A percentile compares a stretch with the other conserved stretches of the same genome.
Conservation (phyloP, 1,140 invertebrate species). For the Drosophila ananassae region DNA sequence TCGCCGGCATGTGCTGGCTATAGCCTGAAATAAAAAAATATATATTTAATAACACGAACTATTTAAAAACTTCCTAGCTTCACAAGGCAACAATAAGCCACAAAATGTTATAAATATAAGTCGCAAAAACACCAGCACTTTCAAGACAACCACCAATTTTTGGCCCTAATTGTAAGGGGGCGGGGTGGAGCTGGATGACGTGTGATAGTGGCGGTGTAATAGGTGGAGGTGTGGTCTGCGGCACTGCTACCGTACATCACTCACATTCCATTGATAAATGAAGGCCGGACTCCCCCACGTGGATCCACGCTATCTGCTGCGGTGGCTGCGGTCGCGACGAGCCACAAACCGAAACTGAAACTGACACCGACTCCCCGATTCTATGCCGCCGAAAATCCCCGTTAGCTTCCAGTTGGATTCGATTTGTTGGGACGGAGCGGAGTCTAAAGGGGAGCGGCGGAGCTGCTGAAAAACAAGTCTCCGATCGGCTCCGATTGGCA, state of each 20-base stretch:
- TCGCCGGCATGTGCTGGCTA: constrained; percentile 66
- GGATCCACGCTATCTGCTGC: constrained; percentile 29
- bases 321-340: constrained; percentile 48
- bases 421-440: background rate
- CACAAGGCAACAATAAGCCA: background rate
- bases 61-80: background rate
- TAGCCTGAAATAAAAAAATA: constrained; percentile 48
- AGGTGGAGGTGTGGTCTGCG: constrained; percentile 29
- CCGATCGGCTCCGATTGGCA: constrained; percentile 41
- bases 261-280: constrained; percentile 74
- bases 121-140: constrained; percentile 15
- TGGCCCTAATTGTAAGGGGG: constrained; percentile 56
- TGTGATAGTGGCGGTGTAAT: constrained; percentile 8
- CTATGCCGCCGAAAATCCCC: constrained; percentile 28
- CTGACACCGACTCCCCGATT: constrained; percentile 42
- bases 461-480: constrained; percentile 31
- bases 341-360: constrained; percentile 68
- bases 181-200: background rate
- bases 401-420: background rate
- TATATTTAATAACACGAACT: background rate
- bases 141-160: constrained; percentile 33
- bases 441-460: background rate
- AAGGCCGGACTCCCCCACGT: constrained; percentile 55
- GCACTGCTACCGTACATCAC: constrained; percentile 35
- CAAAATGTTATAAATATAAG: constrained; percentile 24